phyloP scores from a whole-genome alignment of 2,888 invertebrate species.

The Rotaria socialis region DNA sequence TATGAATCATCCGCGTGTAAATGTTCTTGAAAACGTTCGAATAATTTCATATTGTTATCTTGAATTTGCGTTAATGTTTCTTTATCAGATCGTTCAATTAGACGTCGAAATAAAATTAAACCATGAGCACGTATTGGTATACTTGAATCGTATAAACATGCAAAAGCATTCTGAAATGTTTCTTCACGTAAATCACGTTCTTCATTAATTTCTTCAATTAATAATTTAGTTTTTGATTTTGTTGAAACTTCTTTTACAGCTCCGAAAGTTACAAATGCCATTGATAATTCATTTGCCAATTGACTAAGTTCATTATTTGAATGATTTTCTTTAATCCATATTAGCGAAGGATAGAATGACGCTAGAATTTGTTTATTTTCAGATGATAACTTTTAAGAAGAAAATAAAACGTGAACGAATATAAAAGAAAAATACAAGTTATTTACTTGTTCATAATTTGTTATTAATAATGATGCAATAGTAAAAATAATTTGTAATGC shows the following conservation, averaged over 20 bases:
- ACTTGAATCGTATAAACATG: constrained; percentile 69
- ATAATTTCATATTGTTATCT: constrained; percentile 66
- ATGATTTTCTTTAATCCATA: background rate
- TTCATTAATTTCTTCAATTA: constrained; percentile 38
- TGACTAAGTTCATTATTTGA: background rate
- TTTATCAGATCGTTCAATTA: constrained; percentile 68
- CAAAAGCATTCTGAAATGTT: constrained; percentile 66
- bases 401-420: background rate
- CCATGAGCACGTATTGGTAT: constrained; percentile 79
- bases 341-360: background rate
- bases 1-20: constrained; percentile 75
- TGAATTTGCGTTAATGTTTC: constrained; percentile 62
- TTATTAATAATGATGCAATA: constrained; percentile 27
- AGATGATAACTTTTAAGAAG: background rate
- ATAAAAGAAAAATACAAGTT: no score
- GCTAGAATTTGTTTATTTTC: constrained; percentile 1
- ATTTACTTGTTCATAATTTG: constrained; percentile 27
- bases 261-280: constrained; percentile 1
- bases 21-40: constrained; percentile 73
- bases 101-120: constrained; percentile 69
- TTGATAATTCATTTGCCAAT: constrained; percentile 8
- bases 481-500: constrained; percentile 24
- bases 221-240: background rate
- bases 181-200: constrained; percentile 14
- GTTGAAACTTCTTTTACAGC: background rate